Percentiles rank a stretch among this genome's conserved stretches.
phyloP scores from a whole-genome alignment of 2,888 invertebrate genomes.

The Cataglyphis rosenhaueri region DNA sequence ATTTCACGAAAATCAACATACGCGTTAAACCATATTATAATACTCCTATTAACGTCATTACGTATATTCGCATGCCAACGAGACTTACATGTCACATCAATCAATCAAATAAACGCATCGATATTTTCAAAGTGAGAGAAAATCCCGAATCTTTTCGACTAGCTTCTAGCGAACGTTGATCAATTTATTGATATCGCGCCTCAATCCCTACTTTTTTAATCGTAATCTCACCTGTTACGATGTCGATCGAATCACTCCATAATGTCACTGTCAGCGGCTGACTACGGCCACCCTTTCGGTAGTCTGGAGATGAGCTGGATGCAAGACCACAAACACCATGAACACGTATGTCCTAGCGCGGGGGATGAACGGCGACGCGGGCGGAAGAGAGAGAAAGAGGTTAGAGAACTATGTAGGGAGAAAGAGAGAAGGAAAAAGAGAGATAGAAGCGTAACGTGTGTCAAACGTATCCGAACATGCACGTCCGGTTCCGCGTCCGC shows the following conservation, averaged over 20 bases:
- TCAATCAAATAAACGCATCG: not conserved
- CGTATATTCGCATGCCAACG: not conserved
- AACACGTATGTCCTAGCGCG: constrained; percentile 36
- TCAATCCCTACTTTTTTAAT: not conserved
- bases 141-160: not conserved
- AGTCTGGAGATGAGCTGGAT: constrained; percentile 11
- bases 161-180: constrained; percentile 1
- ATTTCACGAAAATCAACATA: not conserved
- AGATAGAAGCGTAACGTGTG: constrained; percentile 44
- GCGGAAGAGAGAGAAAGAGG: not conserved
- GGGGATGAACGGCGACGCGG: not conserved
- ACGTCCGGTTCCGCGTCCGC: constrained; percentile 81
- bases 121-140: not conserved
- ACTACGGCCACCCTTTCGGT: constrained; percentile 22
- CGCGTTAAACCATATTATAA: not conserved
- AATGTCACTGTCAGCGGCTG: constrained; percentile 46
- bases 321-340: constrained; percentile 65
- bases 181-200: not conserved
- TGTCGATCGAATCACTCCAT: constrained; percentile 65
- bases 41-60: not conserved
- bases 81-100: not conserved
- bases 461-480: constrained; percentile 62
- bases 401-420: not conserved
- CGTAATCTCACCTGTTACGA: constrained; percentile 26
- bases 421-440: constrained; percentile 9